Evolutionary conservation across 2,888 invertebrate genomes (phyloP).

Genomic region (Drosophila macrothrix): DNA sequence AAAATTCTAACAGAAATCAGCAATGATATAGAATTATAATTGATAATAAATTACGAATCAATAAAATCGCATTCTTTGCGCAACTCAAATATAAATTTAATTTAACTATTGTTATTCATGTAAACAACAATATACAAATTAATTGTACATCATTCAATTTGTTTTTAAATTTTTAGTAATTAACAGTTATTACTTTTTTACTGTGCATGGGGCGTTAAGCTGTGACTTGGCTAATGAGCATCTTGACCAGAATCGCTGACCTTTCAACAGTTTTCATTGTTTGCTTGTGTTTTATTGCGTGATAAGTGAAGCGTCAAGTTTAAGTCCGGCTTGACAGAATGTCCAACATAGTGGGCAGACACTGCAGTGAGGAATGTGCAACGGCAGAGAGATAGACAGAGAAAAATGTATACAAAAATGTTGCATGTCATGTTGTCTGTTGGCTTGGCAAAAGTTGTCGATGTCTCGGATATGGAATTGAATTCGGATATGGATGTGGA

Average conservation of each 20-base stretch:
- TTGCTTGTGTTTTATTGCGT: conserved; percentile 11
- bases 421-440: conserved; percentile 40
- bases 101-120: background rate
- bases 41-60: too few species aligned
- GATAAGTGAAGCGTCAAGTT: conserved; percentile 66
- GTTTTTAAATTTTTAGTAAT: background rate
- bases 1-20: background rate
- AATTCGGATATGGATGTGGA: conserved; percentile 37
- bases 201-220: conserved; percentile 3
- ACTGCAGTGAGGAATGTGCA: conserved; percentile 4
- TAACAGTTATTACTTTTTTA: background rate
- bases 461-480: conserved; percentile 21
- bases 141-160: background rate
- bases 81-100: background rate
- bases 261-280: conserved; percentile 47
- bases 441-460: conserved; percentile 27
- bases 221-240: conserved; percentile 53
- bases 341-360: conserved; percentile 24
- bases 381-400: background rate
- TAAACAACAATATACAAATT: background rate
- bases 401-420: conserved; percentile 22
- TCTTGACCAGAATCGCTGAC: conserved; percentile 60
- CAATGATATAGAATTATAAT: background rate
- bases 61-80: background rate
- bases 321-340: conserved; percentile 53